Evolutionary conservation across 2,797 vertebrate genomes (phyloP).

Genomic region (Percopsis omiscomaycus): DNA sequence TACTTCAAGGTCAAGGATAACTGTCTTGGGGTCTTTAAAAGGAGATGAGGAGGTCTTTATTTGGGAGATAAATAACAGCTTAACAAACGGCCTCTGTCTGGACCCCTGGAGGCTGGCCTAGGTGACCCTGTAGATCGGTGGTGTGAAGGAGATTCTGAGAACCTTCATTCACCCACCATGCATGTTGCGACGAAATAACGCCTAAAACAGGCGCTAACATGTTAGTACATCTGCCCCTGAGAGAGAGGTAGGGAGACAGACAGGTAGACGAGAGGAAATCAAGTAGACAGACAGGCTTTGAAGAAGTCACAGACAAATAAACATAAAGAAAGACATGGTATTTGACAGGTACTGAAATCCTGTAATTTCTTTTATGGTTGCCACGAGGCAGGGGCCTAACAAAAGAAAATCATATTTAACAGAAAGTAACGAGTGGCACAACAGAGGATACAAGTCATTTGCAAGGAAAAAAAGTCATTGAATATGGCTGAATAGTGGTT

Average conservation of each 20-base stretch:
- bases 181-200: constrained; percentile 61
- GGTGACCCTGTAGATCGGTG: constrained; percentile 57
- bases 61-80: constrained; percentile 76
- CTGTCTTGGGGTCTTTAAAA: constrained; percentile 70
- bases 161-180: constrained; percentile 45
- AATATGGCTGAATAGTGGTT: constrained; percentile 54
- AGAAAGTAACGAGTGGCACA: too few relatives aligned
- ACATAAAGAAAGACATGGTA: background rate
- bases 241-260: constrained; percentile 19
- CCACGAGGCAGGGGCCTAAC: constrained; percentile 38
- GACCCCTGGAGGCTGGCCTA: constrained; percentile 61
- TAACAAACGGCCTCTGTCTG: constrained; percentile 70
- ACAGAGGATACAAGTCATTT: constrained; percentile 56
- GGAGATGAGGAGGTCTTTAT: constrained; percentile 74
- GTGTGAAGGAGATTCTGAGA: constrained; percentile 63
- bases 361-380: constrained; percentile 34
- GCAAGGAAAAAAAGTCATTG: constrained; percentile 35
- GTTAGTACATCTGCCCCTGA: background rate
- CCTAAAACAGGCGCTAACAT: background rate
- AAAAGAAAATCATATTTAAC: constrained; percentile 43
- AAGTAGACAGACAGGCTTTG: background rate
- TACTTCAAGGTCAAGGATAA: constrained; percentile 74
- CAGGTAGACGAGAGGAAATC: constrained; percentile 19
- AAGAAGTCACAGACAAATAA: constrained; percentile 4
- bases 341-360: constrained; percentile 24